Evolutionary conservation across 35 echinoderm and acorn worm species (phyloP).

Genomic region (Acanthaster planci): DNA sequence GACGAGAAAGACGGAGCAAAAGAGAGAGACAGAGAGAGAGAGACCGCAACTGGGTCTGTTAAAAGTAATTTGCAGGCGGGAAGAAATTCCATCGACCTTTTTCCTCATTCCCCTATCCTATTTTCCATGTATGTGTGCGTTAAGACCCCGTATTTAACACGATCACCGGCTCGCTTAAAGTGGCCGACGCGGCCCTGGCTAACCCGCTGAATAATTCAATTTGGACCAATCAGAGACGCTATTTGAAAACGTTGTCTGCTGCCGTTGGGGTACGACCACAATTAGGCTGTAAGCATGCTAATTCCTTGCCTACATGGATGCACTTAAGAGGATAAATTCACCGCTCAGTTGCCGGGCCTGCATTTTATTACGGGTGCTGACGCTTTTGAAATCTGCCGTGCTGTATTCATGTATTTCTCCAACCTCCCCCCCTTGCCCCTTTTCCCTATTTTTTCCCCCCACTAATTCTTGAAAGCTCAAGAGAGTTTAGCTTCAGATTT

Average conservation of each 20-base stretch:
- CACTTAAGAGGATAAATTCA: constrained; percentile 14
- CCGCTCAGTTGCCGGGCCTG: background rate
- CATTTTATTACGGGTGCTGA: background rate
- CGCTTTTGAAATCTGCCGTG: background rate
- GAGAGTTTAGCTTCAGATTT: too few species aligned
- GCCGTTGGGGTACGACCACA: background rate
- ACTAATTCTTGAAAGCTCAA: too few species aligned
- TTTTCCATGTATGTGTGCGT: background rate
- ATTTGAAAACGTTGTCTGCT: background rate
- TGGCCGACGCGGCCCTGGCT: background rate
- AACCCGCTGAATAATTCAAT: constrained; percentile 6
- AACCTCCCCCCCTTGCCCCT: too few species aligned
- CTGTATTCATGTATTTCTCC: background rate
- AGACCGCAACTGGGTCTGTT: too few species aligned
- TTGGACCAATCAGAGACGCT: background rate
- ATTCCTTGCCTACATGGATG: constrained; percentile 14
- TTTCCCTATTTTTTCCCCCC: too few species aligned
- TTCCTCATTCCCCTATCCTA: background rate
- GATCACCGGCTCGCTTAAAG: background rate
- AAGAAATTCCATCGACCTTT: background rate
- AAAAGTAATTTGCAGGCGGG: too few species aligned
- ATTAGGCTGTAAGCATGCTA: constrained; percentile 26
- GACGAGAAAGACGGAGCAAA: too few species aligned
- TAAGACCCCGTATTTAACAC: too few species aligned
- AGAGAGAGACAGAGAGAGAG: too few species aligned